Evolutionary conservation across 1,140 invertebrate genomes (phyloP), one percentile per base, ranked within the genome.

Genomic region (Ptiloglossa arizonensis): DNA sequence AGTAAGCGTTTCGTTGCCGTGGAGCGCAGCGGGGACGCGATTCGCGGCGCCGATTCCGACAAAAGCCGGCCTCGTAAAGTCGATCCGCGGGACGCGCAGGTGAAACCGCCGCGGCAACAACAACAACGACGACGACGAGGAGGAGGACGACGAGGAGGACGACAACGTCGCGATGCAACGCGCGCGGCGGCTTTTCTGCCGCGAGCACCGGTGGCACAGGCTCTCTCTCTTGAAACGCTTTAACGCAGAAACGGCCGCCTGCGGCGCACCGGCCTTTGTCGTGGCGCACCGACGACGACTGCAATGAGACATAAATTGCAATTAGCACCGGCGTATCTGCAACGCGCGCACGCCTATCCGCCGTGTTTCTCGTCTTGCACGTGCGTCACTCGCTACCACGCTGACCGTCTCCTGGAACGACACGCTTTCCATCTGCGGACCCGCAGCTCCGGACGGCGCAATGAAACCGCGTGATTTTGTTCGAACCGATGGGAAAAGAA

Each of bases 301-400:
- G 89, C 89, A 90, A 89, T 89, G 87, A 88, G 89, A 90, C 89
- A 90, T 90, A 90, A 91, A 90, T 91, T 89, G 90, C 89, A 91
- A 91, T 91, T 90, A 91, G 88, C 87, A 89, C 81, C 81, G 70
- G 56, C 81, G 71, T 85, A 86, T 86, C 82, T 75, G 48, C 79
- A 59, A 75, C 70, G 81, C 73, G 81, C 68, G 41, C 48, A 44
- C 48, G 64, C 32, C 24, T 82, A 59, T 54, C 62, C 29, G 32
- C 15, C 44, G 41, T 24, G 63, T 48, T 35, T 50, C 57, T 56
- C 64, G 41, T 48, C n/a, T 62, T 62, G 57, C 57, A 60, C 57
- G 64, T 60, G 60, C 70, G 48, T 29, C 70, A 70, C 38, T 17
- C 35, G 54, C 57, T 32, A 69, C 24, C 52, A 63, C 54, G 54